These are phyloP conservation scores for Andrena cerasifolii DNA, from an alignment of 1,140 invertebrate species.

Conservation along the genomic window DNA sequence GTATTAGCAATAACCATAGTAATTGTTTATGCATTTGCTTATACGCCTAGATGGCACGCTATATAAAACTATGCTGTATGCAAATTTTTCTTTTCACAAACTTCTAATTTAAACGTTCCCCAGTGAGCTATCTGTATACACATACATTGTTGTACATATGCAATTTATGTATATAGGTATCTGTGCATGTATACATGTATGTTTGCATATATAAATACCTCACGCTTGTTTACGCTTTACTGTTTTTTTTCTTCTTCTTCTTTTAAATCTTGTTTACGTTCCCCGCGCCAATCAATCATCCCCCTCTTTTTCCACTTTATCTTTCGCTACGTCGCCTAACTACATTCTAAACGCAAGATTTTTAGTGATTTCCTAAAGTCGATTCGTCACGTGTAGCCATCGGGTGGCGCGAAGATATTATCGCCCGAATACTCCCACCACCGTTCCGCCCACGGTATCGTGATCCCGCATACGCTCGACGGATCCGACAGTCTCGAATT, in stretches of 20 bases:
- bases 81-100: constrained; percentile 64
- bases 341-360: constrained; percentile 43
- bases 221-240: constrained; percentile 13
- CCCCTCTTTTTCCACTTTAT: neutral
- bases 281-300: constrained; percentile 12
- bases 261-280: constrained; percentile 27
- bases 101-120: constrained; percentile 42
- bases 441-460: neutral
- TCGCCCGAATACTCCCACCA: neutral
- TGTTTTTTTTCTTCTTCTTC: neutral
- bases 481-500: neutral
- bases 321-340: constrained; percentile 32
- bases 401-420: neutral
- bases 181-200: neutral
- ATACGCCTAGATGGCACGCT: constrained; percentile 76
- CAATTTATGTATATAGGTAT: neutral
- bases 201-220: constrained; percentile 1
- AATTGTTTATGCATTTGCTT: constrained; percentile 72
- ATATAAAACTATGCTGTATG: constrained; percentile 80
- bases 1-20: constrained; percentile 69
- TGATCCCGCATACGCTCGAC: neutral
- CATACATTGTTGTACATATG: constrained; percentile 1
- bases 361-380: constrained; percentile 31
- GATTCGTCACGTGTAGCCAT: constrained; percentile 56
- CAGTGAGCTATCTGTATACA: constrained; percentile 23